Evolutionary conservation across 2,113 vertebrate species (phyloP), one percentile per base, ranked within the genome.

Genomic region (Falcunculus frontatus): DNA sequence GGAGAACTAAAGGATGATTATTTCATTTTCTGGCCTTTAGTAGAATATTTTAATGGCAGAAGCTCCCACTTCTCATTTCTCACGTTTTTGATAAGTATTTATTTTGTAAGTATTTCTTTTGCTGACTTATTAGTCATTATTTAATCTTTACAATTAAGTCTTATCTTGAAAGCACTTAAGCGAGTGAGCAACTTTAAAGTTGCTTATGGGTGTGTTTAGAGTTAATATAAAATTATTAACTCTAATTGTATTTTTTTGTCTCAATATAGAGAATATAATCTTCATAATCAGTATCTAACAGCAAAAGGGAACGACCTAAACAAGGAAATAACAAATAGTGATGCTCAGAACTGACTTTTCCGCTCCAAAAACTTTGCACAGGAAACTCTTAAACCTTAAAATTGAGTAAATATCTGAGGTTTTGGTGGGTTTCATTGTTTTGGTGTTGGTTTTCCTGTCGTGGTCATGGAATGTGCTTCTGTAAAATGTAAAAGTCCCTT

Each of bases 101-200:
- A 3, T 76, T 74, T 19, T n/a, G 2, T 5, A 16, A 46, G 19
- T 41, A 9, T 65, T 78, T 74, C 1, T 84, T 79, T 91, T 87
- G 46, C 62, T 42, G 44, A 16, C 12, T 30, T 46, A 18, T 2
- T 42, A 10, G 6, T 47, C 21, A 4, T 65, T 52, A 49, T 76
- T 94, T 91, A 46, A 78, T 85, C 59, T 49, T 50, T 32, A 17
- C 19, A 37, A 25, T 49, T 14, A 53, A 65, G n/a, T 39, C 21
- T 50, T 39, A 3, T 3, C 46, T 56, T 47, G 47, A 50, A 44
- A 47, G 46, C 52, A 3, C 7, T 65, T 62, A 12, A 69, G 41
- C 5, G 2, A 13, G 44, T 3, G 2, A 55, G 32, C 52, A 29
- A 1, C 82, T 59, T 3, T 37, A 0, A 41, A 84, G 50, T 63